Base-by-base conservation (phyloP, 2,113 vertebrate genomes). In the Melanotaenia duboulayi region DNA sequence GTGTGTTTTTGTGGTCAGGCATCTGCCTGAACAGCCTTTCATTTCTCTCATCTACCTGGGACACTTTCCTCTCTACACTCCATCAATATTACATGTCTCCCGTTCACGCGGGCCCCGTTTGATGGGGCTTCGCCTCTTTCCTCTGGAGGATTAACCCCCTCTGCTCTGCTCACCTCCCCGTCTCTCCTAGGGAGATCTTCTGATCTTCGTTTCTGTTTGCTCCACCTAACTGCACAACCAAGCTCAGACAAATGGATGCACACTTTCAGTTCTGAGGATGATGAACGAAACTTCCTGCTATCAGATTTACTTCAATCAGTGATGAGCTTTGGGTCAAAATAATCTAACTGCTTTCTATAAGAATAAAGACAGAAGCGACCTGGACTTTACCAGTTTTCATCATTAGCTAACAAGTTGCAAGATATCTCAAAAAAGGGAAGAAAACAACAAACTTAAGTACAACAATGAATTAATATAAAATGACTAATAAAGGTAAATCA, bases 71-170 rank as follows among this genome's bases (percentile, higher is more conserved):
- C 52, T 23, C 51, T 54, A 62, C 71, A 40, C n/a, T 42, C 65
- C 24, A 90, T 92, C 64, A 92, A 87, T 87, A 87, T 76, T 91
- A 60, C 74, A 92, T 72, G 69, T 44, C 71, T 68, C 54, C 76
- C 70, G 61, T 69, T 74, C 61, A 56, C 74, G 42, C 51, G 50
- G 65, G 24, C 40, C 37, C 10, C 71, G 68, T 81, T 82, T 84
- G 71, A 87, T 83, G 71, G 80, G 59, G 73, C 74, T 48, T 74
- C 0, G 7, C 62, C 28, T 66, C 50, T 71, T 65, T 40, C 46
- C 82, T 70, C 65, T 24, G 64, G 82, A 77, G 78, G 48, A 72
- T 79, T 75, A 75, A 68, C 64, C 76, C 13, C 35, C 58, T 49
- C 57, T 50, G 54, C 57, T 65, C 67, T 56, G 59, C 39, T 52